Conservation (phyloP, 2,888 invertebrate genomes). For the Rhaphigaster nebulosa region DNA sequence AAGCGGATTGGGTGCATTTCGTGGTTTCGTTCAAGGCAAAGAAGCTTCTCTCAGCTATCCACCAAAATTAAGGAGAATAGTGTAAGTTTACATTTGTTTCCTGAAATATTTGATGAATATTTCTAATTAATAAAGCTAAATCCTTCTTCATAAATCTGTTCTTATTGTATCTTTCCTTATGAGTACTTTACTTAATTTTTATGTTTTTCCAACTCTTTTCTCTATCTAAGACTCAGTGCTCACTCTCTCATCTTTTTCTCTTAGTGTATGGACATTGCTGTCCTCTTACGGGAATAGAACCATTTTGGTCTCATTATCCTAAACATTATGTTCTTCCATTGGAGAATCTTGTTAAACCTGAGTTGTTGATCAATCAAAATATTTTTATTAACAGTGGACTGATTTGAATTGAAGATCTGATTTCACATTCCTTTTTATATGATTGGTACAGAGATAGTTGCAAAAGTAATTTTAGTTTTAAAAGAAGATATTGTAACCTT, state of each 20-base stretch:
- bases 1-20: constrained; percentile 49
- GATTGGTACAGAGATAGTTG: too few species aligned
- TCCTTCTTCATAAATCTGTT: not conserved
- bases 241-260: not conserved
- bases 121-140: not conserved
- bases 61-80: constrained; percentile 33
- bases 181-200: not conserved
- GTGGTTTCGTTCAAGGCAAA: constrained; percentile 39
- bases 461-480: too few species aligned
- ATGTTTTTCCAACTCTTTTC: not conserved
- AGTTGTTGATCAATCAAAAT: not conserved
- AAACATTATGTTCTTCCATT: not conserved
- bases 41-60: constrained; percentile 43
- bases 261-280: not conserved
- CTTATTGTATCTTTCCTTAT: not conserved
- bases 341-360: not conserved
- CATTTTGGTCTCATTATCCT: not conserved
- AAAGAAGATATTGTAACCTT: too few species aligned
- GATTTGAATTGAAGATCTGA: too few species aligned
- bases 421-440: too few species aligned
- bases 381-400: too few species aligned
- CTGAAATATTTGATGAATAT: not conserved
- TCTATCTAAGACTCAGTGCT: too few species aligned
- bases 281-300: not conserved
- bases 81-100: constrained; percentile 14